phyloP scores from a whole-genome alignment of 2,113 vertebrate species.

The Tilapia sparmanii region DNA sequence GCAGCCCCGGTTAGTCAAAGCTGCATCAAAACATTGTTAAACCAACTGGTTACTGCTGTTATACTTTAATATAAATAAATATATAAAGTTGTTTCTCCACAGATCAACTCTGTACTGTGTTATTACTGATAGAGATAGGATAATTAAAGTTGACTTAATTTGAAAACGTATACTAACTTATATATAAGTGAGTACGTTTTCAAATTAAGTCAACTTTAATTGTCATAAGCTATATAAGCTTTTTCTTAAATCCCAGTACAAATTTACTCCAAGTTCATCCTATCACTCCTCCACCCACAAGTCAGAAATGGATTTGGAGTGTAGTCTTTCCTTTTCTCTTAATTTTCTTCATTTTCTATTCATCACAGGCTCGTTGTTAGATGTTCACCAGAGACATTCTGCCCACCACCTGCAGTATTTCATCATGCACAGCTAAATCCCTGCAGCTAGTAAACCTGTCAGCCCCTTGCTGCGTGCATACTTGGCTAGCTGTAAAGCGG shows the following conservation, averaged over 20 bases:
- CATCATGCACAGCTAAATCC: slow-evolving; percentile 1
- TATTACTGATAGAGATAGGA: neutral
- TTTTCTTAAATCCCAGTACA: neutral
- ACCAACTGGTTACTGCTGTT: neutral
- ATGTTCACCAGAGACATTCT: neutral
- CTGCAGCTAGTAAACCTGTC: slow-evolving; percentile 22
- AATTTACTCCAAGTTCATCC: neutral
- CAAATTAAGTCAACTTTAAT: neutral
- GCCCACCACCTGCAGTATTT: slow-evolving; percentile 23
- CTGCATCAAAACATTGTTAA: neutral
- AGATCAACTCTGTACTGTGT: neutral
- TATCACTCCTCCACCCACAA: neutral
- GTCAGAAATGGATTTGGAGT: neutral
- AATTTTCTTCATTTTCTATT: neutral
- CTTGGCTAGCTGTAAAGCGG: neutral
- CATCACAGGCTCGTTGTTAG: neutral
- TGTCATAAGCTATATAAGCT: neutral
- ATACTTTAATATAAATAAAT: neutral
- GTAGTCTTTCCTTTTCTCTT: neutral
- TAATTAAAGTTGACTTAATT: neutral
- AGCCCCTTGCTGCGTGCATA: neutral
- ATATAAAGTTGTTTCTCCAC: neutral
- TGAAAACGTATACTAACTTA: neutral
- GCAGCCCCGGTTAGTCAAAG: neutral
- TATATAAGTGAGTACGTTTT: neutral